Evolutionary conservation across 2,797 vertebrate species (phyloP).

Genomic region (Channa striata): DNA sequence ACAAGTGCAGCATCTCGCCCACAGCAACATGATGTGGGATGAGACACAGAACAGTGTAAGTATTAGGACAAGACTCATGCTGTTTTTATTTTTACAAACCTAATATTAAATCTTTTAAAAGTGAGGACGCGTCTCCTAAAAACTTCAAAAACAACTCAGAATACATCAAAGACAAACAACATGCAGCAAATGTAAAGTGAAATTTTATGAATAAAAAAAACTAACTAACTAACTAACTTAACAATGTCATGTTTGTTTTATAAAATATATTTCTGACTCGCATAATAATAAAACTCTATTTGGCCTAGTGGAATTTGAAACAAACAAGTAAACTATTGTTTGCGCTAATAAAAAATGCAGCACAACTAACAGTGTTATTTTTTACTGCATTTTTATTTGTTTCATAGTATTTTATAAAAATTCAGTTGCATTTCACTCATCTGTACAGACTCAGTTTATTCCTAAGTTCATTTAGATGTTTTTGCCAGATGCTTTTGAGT

Average conservation of each 20-base stretch:
- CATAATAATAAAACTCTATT: too few relatives aligned
- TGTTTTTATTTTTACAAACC: slow-evolving; percentile 33
- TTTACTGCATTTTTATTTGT: too few relatives aligned
- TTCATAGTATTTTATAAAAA: too few relatives aligned
- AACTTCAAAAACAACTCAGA: slow-evolving; percentile 51
- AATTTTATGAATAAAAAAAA: slow-evolving; percentile 33
- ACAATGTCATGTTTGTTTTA: slow-evolving; percentile 20
- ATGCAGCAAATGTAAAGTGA: slow-evolving; percentile 9
- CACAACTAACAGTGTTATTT: too few relatives aligned
- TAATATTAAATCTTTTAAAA: slow-evolving; percentile 26
- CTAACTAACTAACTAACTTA: not conserved
- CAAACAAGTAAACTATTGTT: too few relatives aligned
- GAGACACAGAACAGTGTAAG: slow-evolving; percentile 2
- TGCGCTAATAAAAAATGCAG: too few relatives aligned
- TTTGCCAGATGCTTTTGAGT: too few relatives aligned
- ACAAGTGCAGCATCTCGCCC: slow-evolving; percentile 53
- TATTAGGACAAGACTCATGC: slow-evolving; percentile 5
- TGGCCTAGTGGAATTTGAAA: too few relatives aligned
- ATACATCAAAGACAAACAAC: slow-evolving; percentile 10
- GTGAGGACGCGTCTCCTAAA: slow-evolving; percentile 38
- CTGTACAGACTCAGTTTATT: too few relatives aligned
- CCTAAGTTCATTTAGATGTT: too few relatives aligned
- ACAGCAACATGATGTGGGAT: slow-evolving; percentile 35
- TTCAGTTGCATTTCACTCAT: too few relatives aligned
- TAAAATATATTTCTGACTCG: too few relatives aligned